phyloP scores from a whole-genome alignment of 64 coral and sea anemone genomes.

The Pocillopora damicornis region DNA sequence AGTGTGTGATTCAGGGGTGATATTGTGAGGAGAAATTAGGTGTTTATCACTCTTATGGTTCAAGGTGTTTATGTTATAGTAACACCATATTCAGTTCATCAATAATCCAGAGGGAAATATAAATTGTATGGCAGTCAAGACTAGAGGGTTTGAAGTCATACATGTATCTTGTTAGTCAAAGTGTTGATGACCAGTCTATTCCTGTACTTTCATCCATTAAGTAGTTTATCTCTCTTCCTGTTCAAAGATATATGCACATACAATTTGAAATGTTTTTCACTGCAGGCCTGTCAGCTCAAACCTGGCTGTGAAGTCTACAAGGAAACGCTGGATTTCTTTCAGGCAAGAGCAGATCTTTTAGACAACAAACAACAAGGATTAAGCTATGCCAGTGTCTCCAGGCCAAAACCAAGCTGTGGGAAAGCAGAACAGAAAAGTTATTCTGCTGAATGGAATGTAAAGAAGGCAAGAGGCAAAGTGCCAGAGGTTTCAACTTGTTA shows the following conservation, averaged over 20 bases:
- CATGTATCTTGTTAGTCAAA: no score
- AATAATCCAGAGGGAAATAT: no score
- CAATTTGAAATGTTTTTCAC: no score
- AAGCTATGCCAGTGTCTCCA: conserved; percentile 16
- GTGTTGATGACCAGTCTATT: neutral
- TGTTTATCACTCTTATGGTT: no score
- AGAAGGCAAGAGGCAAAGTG: neutral
- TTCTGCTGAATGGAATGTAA: neutral
- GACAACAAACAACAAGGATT: neutral
- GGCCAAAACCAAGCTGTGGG: neutral
- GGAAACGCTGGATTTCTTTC: conserved; percentile 21
- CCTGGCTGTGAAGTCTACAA: conserved; percentile 14
- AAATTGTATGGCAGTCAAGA: no score
- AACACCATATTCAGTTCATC: no score
- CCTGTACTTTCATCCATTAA: neutral
- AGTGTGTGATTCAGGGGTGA: no score
- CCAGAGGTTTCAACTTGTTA: neutral
- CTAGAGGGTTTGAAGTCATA: no score
- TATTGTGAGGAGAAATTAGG: no score
- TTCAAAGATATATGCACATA: neutral
- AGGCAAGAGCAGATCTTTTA: neutral
- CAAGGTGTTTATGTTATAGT: no score
- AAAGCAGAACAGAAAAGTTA: neutral
- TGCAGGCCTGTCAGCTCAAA: neutral
- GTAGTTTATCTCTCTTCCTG: neutral